Evolutionary conservation across 2,888 invertebrate genomes (phyloP).

Genomic region (Tanypteryx hageni): DNA sequence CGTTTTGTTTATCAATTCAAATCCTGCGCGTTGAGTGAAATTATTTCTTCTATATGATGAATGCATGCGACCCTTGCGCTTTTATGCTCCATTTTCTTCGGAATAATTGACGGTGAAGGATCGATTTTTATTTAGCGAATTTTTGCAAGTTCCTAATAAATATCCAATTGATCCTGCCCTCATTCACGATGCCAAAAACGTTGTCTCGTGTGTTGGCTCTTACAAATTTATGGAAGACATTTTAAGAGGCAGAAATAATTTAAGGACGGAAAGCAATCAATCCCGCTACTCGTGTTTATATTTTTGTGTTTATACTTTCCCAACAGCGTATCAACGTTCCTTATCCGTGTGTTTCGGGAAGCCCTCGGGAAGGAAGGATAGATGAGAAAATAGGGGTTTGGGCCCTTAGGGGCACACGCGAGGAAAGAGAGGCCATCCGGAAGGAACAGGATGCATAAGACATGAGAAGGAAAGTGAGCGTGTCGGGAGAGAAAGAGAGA

Average conservation of each 20-base stretch:
- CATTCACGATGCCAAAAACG: slow-evolving; percentile 54
- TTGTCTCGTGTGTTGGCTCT: slow-evolving; percentile 9
- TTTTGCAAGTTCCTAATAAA: slow-evolving; percentile 58
- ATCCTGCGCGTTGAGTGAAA: too few species aligned
- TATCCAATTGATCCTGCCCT: slow-evolving; percentile 35
- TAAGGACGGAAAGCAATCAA: slow-evolving; percentile 54
- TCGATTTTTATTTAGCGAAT: too few species aligned
- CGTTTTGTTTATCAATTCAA: too few species aligned
- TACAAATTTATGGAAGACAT: slow-evolving; percentile 13
- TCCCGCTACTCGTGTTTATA: slow-evolving; percentile 6
- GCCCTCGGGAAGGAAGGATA: slow-evolving; percentile 58
- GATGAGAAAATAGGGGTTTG: slow-evolving; percentile 54
- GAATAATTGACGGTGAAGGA: too few species aligned
- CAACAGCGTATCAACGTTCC: slow-evolving; percentile 27
- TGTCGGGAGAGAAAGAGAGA: neutral
- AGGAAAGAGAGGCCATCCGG: slow-evolving; percentile 34
- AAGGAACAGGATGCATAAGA: slow-evolving; percentile 60
- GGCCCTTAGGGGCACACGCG: slow-evolving; percentile 43
- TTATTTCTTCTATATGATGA: too few species aligned
- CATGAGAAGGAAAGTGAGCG: slow-evolving; percentile 53
- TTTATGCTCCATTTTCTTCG: too few species aligned
- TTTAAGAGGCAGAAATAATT: slow-evolving; percentile 50
- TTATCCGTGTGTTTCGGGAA: slow-evolving; percentile 50
- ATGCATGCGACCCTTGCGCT: too few species aligned
- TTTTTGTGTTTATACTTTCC: slow-evolving; percentile 27